phyloP scores from a whole-genome alignment of 64 coral and sea anemone species.

The Anthopleura sola region DNA sequence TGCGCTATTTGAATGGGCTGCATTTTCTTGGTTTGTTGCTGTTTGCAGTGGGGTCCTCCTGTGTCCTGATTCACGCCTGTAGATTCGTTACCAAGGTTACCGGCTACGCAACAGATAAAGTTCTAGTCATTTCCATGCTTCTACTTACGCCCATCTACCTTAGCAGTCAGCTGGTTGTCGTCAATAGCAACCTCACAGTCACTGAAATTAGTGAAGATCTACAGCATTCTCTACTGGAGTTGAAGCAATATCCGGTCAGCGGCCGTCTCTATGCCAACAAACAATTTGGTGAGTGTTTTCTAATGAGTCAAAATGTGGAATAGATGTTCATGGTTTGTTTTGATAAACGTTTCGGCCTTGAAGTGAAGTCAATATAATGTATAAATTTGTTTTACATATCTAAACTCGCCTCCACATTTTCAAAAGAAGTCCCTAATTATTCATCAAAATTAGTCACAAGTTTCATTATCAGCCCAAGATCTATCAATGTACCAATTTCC shows the following conservation, averaged over 20 bases:
- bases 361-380: no score
- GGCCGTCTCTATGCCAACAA: constrained; percentile 32
- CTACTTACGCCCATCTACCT: constrained; percentile 30
- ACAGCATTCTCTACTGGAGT: not conserved
- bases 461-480: no score
- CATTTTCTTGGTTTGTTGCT: constrained; percentile 75
- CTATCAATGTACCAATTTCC: no score
- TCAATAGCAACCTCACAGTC: constrained; percentile 13
- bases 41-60: constrained; percentile 21
- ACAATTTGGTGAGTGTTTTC: constrained; percentile 29
- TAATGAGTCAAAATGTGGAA: no score
- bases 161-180: constrained; percentile 9
- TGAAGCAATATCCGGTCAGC: constrained; percentile 31
- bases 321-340: no score
- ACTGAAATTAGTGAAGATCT: constrained; percentile 9
- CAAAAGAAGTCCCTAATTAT: no score
- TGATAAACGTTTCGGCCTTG: no score
- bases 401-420: no score
- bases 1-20: constrained; percentile 70
- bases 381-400: no score
- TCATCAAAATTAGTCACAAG: no score
- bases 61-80: constrained; percentile 35
- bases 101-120: not conserved
- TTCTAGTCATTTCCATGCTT: constrained; percentile 11
- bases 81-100: constrained; percentile 27